phyloP scores from a whole-genome alignment of 2,113 vertebrate species.

The Phrynosoma blainvillii region DNA sequence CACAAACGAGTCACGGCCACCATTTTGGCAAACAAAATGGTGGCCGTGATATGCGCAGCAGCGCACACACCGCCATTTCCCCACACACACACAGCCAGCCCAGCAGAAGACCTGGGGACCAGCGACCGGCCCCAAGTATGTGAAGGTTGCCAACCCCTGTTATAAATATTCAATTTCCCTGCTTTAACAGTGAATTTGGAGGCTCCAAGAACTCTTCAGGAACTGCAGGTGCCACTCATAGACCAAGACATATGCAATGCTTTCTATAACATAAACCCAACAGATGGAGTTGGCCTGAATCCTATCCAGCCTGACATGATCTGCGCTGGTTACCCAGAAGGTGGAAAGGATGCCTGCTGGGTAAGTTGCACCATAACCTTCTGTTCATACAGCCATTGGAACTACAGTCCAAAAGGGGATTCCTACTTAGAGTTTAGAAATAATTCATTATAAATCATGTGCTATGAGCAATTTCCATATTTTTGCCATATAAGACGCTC shows the following conservation, averaged over 20 bases:
- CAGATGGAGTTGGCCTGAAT: rapidly evolving
- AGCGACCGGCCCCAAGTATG: too few species aligned
- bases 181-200: not conserved
- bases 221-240: constrained; percentile 24
- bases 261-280: not conserved
- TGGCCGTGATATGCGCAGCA: too few species aligned
- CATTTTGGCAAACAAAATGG: too few species aligned
- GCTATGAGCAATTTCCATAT: too few species aligned
- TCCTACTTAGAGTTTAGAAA: not conserved
- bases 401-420: not conserved
- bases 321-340: constrained; percentile 26
- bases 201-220: constrained; percentile 3
- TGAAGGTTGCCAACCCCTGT: too few species aligned
- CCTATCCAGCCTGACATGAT: constrained; percentile 13
- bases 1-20: too few species aligned
- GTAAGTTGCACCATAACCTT: not conserved
- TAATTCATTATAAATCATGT: not conserved
- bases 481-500: too few species aligned
- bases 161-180: not conserved
- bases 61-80: too few species aligned
- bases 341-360: constrained; percentile 22
- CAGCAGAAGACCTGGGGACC: too few species aligned
- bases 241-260: not conserved
- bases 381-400: not conserved
- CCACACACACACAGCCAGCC: too few species aligned